These are phyloP conservation scores for Kryphioiulus occultus DNA, from an alignment of 2,888 invertebrate genomes.

Conservation along the genomic window DNA sequence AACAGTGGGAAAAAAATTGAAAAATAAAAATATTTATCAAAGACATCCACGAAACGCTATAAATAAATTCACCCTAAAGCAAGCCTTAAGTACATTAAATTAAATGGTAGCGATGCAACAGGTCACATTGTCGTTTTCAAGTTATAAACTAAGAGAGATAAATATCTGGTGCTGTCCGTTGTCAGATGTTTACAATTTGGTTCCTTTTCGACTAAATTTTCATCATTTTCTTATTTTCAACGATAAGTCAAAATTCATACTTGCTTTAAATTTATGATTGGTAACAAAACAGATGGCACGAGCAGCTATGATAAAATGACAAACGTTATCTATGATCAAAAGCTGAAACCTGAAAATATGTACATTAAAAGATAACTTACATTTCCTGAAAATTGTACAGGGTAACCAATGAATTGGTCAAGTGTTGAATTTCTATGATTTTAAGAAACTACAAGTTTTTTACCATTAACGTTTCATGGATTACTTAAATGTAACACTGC, in stretches of 20 bases:
- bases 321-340: background rate
- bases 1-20: slow-evolving; percentile 14
- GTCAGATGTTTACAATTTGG: background rate
- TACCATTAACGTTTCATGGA: too few species aligned
- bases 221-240: background rate
- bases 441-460: too few species aligned
- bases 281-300: background rate
- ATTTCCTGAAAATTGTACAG: background rate
- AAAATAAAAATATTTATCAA: slow-evolving; percentile 29
- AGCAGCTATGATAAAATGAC: background rate
- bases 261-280: background rate
- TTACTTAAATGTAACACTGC: too few species aligned
- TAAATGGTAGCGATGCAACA: background rate
- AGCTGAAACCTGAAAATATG: background rate
- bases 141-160: background rate
- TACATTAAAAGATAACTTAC: too few species aligned
- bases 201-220: background rate
- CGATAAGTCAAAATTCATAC: background rate
- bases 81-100: background rate
- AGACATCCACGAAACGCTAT: background rate
- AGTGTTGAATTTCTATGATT: too few species aligned
- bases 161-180: background rate
- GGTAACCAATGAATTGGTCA: background rate
- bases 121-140: background rate
- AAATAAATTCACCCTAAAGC: background rate